Base-by-base conservation (phyloP, 1,140 invertebrate genomes). In the Cotesia vestalis region DNA sequence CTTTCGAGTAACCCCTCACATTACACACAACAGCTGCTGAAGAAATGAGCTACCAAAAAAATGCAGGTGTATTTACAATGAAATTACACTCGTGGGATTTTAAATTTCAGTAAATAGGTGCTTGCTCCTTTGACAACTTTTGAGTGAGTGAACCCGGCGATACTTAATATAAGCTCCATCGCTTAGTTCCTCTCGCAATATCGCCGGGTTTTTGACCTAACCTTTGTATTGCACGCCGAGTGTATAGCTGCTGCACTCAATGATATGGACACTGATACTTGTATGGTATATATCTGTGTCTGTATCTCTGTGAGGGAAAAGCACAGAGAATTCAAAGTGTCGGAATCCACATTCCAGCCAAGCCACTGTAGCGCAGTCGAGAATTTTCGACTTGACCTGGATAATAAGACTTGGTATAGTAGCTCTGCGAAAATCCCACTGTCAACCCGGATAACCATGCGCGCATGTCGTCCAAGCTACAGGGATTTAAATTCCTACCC, bases 71-170 rank as follows among this genome's bases (percentile, higher is more conserved):
- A 52, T 67, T 53, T 67, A 34, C 66, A 51, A 67, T 67, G 53
- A 55, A 67, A 67, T 67, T 67, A 67, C 66, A 40, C 46, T 55
- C 17, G 53, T 55, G 36, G 66, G 66, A 52, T 67, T 67, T 67
- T 67, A 46, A 67, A 27, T 27, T 53, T 62, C 4, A 9, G 20
- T 5, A 4, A 40, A 20, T 14, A 20, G 46, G 46, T 64, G 1
- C 9, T 14, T 5, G 46, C 27, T 36, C 62, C 62, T 64, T 64
- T 64, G 62, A 51, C 62, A 17, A 64, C 14, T 20, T 51, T 4
- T 64, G 38, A n/a, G 20, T 64, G 36, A 51, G 14, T 64, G 17
- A 20, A 20, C 20, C 8, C 17, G 27, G 20, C 9, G 17, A 59
- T 59, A 59, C 17, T 17, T 17, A 1, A 9, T 8, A 6, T 20